Conservation (phyloP, 2,797 vertebrate species). For the Mus caroli region DNA sequence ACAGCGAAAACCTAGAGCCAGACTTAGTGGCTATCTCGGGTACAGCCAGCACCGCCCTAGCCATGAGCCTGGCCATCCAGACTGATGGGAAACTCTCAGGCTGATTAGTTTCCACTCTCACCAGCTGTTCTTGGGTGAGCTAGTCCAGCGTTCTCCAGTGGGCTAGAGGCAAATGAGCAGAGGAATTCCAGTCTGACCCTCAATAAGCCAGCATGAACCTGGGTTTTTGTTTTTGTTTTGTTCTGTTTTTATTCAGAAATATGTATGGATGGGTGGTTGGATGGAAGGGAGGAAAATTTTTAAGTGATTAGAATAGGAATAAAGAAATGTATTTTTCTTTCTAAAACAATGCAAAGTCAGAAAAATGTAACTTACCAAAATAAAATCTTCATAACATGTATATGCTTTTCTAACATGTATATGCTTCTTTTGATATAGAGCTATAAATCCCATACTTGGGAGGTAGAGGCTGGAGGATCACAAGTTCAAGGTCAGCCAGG, state of each 20-base stretch:
- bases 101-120: background rate
- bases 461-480: too few species aligned
- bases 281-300: conserved; percentile 20
- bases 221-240: background rate
- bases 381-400: conserved; percentile 50
- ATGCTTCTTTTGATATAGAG: too few species aligned
- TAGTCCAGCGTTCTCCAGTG: background rate
- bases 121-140: background rate
- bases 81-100: background rate
- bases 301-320: conserved; percentile 60
- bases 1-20: background rate
- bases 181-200: background rate
- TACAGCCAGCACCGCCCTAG: background rate
- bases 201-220: background rate
- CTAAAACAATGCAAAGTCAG: background rate
- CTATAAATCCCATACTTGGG: too few species aligned
- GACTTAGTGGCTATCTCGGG: background rate
- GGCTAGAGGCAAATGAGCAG: background rate
- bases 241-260: background rate
- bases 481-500: too few species aligned
- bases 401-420: too few species aligned
- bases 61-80: background rate
- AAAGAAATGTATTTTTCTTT: conserved; percentile 29
- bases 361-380: conserved; percentile 49
- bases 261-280: background rate